These are phyloP conservation scores for Drosophila orosa DNA, from an alignment of 1,140 invertebrate genomes.

Conservation along the genomic window DNA sequence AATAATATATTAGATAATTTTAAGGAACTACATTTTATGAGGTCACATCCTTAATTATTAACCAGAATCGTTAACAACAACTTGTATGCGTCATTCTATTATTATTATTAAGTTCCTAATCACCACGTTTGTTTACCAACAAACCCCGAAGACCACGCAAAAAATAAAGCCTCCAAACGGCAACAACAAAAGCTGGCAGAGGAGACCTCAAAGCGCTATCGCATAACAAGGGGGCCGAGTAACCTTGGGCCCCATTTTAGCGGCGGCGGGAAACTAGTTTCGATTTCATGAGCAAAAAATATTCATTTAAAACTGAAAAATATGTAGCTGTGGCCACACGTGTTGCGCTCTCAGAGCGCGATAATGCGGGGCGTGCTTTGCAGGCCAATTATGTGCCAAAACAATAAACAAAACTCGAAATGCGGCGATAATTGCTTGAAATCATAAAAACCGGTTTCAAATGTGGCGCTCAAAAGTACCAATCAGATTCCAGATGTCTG, in stretches of 20 bases:
- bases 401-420: neutral
- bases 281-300: constrained; percentile 30
- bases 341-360: constrained; percentile 31
- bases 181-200: constrained; percentile 40
- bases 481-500: neutral
- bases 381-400: constrained; percentile 37
- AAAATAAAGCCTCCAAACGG: constrained; percentile 29
- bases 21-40: neutral
- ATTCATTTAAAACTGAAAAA: constrained; percentile 13
- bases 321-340: constrained; percentile 18
- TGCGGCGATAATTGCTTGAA: neutral
- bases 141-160: constrained; percentile 26
- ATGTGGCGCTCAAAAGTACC: constrained; percentile 8
- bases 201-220: constrained; percentile 57
- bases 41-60: neutral
- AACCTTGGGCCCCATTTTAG: constrained; percentile 63
- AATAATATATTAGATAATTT: neutral
- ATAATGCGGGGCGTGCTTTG: constrained; percentile 17
- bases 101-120: constrained; percentile 22
- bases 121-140: constrained; percentile 52
- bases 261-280: constrained; percentile 66
- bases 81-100: constrained; percentile 3
- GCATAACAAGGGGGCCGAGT: constrained; percentile 36
- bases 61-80: neutral
- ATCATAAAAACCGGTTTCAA: constrained; percentile 24